Evolutionary conservation across 2,888 invertebrate genomes (phyloP).

Genomic region (Dryobotodes eremita): DNA sequence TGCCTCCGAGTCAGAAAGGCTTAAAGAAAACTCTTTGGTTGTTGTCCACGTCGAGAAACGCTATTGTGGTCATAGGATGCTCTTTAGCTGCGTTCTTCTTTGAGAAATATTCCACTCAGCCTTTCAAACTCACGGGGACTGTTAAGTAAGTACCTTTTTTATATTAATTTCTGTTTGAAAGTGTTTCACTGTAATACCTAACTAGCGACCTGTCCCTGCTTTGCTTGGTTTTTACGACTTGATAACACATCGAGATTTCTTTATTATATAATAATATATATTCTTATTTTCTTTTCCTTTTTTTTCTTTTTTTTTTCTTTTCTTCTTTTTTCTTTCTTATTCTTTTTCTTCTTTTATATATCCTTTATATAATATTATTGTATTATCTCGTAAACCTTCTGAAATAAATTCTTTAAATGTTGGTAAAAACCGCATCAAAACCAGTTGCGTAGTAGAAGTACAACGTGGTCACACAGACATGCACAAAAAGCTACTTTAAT

Average conservation of each 20-base stretch:
- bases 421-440: neutral
- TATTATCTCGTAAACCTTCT: neutral
- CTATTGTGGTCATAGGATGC: slow-evolving; percentile 94
- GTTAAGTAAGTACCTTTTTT: slow-evolving; percentile 87
- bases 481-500: neutral
- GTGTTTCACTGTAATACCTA: neutral
- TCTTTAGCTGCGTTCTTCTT: slow-evolving; percentile 93
- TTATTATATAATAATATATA: too few species aligned
- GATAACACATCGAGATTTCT: neutral
- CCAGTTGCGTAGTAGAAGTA: neutral
- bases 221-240: neutral
- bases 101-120: slow-evolving; percentile 86
- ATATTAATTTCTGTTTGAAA: slow-evolving; percentile 9
- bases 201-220: too few species aligned
- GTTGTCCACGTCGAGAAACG: slow-evolving; percentile 95
- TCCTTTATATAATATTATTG: too few species aligned
- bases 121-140: slow-evolving; percentile 94
- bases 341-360: too few species aligned
- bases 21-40: slow-evolving; percentile 93
- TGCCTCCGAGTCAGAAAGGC: slow-evolving; percentile 81
- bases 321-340: too few species aligned
- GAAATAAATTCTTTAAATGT: neutral
- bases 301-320: too few species aligned
- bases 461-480: neutral
- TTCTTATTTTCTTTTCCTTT: too few species aligned